Conservation (phyloP, 2,113 vertebrate species). For the Cephalopterus ornatus region DNA sequence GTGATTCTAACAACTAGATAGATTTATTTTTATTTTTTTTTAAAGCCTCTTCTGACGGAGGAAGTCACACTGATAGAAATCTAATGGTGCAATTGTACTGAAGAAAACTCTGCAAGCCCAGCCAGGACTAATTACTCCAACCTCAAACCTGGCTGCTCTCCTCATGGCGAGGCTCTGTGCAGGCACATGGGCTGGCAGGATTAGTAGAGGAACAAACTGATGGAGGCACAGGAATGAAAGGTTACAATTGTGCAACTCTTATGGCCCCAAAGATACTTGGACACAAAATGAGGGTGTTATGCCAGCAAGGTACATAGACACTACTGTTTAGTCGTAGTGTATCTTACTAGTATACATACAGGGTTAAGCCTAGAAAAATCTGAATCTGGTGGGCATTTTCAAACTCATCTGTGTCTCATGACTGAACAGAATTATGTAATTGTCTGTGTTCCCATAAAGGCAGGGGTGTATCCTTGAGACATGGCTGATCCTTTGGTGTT, state of each 20-base stretch:
- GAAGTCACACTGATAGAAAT: conserved; percentile 13
- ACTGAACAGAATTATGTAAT: neutral
- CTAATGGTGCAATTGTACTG: conserved; percentile 7
- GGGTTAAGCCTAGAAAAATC: neutral
- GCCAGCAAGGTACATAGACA: neutral
- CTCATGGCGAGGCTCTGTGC: accelerated
- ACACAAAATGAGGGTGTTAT: neutral
- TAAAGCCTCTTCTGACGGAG: neutral
- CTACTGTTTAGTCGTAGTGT: neutral
- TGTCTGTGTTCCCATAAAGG: neutral
- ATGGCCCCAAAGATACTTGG: neutral
- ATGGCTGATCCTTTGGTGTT: neutral
- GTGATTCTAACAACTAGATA: neutral
- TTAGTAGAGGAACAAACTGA: neutral
- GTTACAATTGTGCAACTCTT: neutral
- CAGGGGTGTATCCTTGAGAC: neutral
- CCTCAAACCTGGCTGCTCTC: conserved; percentile 17
- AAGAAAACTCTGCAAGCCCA: conserved; percentile 7
- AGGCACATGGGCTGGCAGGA: neutral
- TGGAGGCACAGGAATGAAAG: neutral
- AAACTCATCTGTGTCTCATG: neutral
- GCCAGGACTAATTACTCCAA: conserved; percentile 46
- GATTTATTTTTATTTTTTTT: neutral
- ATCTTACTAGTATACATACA: neutral
- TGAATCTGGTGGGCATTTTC: neutral